phyloP scores from a whole-genome alignment of 2,113 vertebrate genomes.

The Brachypteracias leptosomus region DNA sequence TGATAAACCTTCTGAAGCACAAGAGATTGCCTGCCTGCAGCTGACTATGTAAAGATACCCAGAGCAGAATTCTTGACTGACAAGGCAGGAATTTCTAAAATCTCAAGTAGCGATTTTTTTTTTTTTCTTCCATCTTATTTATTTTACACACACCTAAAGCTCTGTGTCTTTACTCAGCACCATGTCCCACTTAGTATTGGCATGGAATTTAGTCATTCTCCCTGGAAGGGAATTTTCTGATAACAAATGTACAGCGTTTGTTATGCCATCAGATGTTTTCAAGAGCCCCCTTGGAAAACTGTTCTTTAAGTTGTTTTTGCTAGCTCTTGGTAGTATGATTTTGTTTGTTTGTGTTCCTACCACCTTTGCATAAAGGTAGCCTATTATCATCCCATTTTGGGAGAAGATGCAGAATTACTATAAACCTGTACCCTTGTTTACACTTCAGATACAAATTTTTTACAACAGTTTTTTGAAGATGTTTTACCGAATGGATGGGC shows the following conservation, averaged over 20 bases:
- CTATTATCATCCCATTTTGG: background rate
- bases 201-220: background rate
- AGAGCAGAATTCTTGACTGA: background rate
- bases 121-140: background rate
- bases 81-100: background rate
- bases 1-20: background rate
- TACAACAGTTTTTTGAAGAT: background rate
- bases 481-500: background rate
- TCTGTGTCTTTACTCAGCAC: background rate
- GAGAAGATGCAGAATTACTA: background rate
- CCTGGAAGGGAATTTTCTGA: background rate
- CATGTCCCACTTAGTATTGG: background rate
- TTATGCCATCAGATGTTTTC: background rate
- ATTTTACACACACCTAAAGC: background rate
- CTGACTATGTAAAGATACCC: background rate
- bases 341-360: background rate
- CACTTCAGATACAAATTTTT: background rate
- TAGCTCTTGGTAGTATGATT: background rate
- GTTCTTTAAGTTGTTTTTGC: background rate
- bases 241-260: background rate
- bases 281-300: background rate
- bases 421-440: background rate
- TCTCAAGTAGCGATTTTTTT: background rate
- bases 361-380: background rate
- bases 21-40: background rate